These are phyloP conservation scores for Monochamus alternatus DNA, from an alignment of 2,888 invertebrate genomes.

Conservation along the genomic window DNA sequence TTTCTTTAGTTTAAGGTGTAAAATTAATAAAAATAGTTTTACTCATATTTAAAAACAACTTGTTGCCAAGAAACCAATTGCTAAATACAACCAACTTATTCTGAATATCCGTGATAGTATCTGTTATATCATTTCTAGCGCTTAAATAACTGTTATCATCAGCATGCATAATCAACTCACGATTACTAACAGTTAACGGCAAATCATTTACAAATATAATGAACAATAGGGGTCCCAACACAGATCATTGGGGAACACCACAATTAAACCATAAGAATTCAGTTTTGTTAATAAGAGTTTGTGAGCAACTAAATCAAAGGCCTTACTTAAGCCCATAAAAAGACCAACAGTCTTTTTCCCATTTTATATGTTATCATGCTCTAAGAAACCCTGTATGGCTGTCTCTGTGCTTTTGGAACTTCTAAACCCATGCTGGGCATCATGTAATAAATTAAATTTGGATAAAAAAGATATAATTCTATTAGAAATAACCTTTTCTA, in stretches of 20 bases:
- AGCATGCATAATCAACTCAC: not conserved
- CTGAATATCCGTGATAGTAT: no score
- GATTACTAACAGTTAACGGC: no score
- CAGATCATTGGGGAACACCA: not conserved
- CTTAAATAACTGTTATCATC: not conserved
- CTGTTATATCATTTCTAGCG: not conserved
- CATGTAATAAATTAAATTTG: no score
- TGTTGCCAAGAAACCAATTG: not conserved
- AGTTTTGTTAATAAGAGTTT: not conserved
- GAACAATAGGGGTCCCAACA: not conserved
- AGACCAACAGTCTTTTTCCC: not conserved
- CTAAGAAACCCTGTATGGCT: no score
- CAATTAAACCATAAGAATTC: not conserved
- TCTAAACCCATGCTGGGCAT: no score
- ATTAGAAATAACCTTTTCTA: no score
- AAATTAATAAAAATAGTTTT: not conserved
- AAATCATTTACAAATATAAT: no score
- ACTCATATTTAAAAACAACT: not conserved
- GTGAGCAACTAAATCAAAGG: slow-evolving; percentile 15
- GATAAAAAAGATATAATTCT: not conserved
- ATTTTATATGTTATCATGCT: no score
- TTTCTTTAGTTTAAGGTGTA: not conserved
- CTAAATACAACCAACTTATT: no score
- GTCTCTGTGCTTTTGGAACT: no score
- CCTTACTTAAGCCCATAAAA: slow-evolving; percentile 5